Conservation (phyloP, 2,113 vertebrate genomes). For the Brienomyrus brachyistius region DNA sequence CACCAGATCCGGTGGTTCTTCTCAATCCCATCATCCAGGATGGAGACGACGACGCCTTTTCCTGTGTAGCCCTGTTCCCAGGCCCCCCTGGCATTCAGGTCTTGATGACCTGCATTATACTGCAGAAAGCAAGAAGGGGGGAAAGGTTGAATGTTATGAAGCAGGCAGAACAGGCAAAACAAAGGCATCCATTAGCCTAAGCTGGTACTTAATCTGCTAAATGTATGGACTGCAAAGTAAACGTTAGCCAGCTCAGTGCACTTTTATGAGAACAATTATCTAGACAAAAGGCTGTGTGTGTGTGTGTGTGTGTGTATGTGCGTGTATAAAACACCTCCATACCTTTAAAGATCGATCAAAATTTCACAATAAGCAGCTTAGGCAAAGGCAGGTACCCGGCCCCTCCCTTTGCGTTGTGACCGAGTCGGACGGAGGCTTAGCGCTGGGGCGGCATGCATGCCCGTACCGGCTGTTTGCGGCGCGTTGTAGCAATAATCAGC, state of each 20-base stretch:
- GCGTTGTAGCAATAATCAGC: neutral
- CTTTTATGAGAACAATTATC: neutral
- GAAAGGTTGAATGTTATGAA: neutral
- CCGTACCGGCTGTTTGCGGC: neutral
- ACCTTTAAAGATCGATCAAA: neutral
- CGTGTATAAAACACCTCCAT: neutral
- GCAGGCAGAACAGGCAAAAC: neutral
- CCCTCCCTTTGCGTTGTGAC: neutral
- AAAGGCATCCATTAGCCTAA: neutral
- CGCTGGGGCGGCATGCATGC: neutral
- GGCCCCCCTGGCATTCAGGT: constrained; percentile 85
- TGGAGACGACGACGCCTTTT: constrained; percentile 88
- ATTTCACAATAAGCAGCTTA: neutral
- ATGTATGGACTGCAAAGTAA: neutral
- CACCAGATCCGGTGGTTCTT: constrained; percentile 89
- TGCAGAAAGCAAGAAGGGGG: constrained; percentile 33
- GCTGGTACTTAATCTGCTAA: neutral
- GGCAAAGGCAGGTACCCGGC: neutral
- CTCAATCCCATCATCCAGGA: constrained; percentile 95
- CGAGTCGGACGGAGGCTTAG: neutral
- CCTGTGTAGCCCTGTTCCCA: constrained; percentile 91
- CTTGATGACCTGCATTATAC: constrained; percentile 76
- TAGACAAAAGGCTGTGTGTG: neutral
- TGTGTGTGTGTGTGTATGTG: neutral
- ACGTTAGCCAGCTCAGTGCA: neutral